Evolutionary conservation across 2,888 invertebrate genomes (phyloP).

Genomic region (Agrotis clavis): DNA sequence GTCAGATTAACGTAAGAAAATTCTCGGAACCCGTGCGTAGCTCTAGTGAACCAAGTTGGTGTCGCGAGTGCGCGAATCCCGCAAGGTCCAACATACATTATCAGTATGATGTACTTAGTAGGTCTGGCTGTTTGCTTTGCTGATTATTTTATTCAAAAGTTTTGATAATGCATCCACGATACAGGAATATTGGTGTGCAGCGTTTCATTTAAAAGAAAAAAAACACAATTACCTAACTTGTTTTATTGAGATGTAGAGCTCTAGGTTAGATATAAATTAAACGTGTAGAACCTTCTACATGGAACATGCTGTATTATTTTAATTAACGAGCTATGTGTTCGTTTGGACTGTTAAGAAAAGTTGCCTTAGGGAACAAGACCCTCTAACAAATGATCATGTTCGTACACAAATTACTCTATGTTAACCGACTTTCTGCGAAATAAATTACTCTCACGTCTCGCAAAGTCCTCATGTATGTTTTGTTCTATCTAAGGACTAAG

Average conservation of each 20-base stretch:
- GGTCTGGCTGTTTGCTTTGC: too few relatives aligned
- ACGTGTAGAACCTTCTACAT: not conserved
- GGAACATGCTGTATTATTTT: slow-evolving; percentile 4
- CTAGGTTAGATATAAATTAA: slow-evolving; percentile 21
- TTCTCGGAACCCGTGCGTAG: too few relatives aligned
- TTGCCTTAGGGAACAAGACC: not conserved
- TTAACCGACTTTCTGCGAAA: slow-evolving; percentile 1
- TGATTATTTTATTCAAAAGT: too few relatives aligned
- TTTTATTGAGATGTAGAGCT: not conserved
- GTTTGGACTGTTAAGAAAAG: not conserved
- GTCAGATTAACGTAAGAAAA: too few relatives aligned
- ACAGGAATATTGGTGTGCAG: too few relatives aligned
- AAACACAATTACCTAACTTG: not conserved
- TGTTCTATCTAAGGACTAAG: not conserved
- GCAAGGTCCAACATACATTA: too few relatives aligned
- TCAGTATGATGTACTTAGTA: too few relatives aligned
- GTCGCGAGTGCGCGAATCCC: too few relatives aligned
- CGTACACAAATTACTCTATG: not conserved
- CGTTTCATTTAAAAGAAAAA: too few relatives aligned
- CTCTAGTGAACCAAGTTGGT: too few relatives aligned
- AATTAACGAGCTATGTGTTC: slow-evolving; percentile 5
- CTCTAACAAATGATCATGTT: not conserved
- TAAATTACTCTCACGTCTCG: slow-evolving; percentile 12
- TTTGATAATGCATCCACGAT: too few relatives aligned
- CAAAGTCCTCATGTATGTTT: slow-evolving; percentile 5